Evolutionary conservation across 2,888 invertebrate species (phyloP).

Genomic region (Aradus depressus): DNA sequence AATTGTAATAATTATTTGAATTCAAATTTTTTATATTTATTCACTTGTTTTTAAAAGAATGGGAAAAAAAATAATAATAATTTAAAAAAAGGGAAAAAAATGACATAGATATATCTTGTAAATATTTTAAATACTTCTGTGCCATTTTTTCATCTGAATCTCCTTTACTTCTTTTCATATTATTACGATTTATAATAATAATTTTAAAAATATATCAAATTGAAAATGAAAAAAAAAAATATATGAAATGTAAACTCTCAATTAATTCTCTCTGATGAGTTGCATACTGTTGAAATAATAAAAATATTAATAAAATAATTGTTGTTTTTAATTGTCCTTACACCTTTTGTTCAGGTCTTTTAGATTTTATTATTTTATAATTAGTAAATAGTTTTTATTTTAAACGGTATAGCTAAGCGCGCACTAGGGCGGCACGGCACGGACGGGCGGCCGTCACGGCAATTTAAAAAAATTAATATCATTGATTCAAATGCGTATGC

Average conservation of each 20-base stretch:
- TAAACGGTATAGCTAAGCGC: too few species aligned
- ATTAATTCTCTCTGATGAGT: conserved; percentile 29
- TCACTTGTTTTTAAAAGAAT: conserved; percentile 7
- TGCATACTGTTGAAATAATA: conserved; percentile 31
- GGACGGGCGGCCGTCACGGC: too few species aligned
- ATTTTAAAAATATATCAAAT: conserved; percentile 19
- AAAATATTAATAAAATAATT: conserved; percentile 23
- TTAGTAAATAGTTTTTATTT: too few species aligned
- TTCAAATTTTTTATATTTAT: conserved; percentile 3
- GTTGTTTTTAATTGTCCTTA: neutral
- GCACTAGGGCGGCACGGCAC: too few species aligned
- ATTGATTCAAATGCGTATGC: too few species aligned
- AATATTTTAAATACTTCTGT: conserved; percentile 28
- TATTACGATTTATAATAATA: conserved; percentile 28
- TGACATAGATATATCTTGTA: conserved; percentile 24
- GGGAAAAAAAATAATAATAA: conserved; percentile 15
- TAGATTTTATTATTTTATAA: too few species aligned
- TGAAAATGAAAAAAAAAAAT: conserved; percentile 21
- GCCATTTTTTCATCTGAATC: conserved; percentile 27
- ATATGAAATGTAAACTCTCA: conserved; percentile 28
- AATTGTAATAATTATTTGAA: neutral
- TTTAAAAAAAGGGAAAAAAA: conserved; percentile 16
- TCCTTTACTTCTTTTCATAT: conserved; percentile 27
- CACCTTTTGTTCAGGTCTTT: neutral
- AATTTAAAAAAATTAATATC: too few species aligned